phyloP scores from a whole-genome alignment of 2,888 invertebrate species.

The Cephus sareptanus region DNA sequence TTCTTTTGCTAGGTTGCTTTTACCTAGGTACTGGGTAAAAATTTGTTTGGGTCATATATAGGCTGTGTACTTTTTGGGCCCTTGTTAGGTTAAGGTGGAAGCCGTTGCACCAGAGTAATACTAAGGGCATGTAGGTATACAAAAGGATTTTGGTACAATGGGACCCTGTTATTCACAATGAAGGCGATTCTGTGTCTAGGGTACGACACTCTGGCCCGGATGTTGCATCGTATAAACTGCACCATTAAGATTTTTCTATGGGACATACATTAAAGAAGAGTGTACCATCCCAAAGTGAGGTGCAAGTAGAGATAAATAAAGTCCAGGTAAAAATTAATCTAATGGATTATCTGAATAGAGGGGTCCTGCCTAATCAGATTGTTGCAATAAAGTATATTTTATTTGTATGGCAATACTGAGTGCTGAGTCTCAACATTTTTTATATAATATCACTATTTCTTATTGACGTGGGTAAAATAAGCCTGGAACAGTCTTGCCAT shows the following conservation, averaged over 20 bases:
- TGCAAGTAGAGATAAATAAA: background rate
- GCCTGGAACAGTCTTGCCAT: background rate
- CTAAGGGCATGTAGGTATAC: background rate
- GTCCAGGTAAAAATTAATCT: background rate
- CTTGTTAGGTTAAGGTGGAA: background rate
- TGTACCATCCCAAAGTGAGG: background rate
- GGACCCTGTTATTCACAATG: constrained; percentile 4
- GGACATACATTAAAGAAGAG: constrained; percentile 7
- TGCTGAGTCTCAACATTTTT: too few relatives aligned
- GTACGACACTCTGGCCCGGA: constrained; percentile 23
- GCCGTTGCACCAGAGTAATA: background rate
- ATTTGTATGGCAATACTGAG: background rate
- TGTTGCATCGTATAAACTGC: constrained; percentile 32
- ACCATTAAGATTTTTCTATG: constrained; percentile 31
- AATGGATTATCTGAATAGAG: background rate
- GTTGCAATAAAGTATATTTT: background rate
- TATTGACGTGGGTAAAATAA: background rate
- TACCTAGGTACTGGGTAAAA: background rate
- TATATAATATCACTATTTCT: too few relatives aligned
- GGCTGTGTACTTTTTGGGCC: background rate
- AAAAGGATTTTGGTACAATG: constrained; percentile 1
- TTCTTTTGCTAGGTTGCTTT: background rate
- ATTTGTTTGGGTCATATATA: background rate
- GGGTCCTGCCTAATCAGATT: background rate
- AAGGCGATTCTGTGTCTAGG: constrained; percentile 1